phyloP scores from a whole-genome alignment of 37 sponge, comb jelly and placozoan species.

The Petrosia ficiformis region DNA sequence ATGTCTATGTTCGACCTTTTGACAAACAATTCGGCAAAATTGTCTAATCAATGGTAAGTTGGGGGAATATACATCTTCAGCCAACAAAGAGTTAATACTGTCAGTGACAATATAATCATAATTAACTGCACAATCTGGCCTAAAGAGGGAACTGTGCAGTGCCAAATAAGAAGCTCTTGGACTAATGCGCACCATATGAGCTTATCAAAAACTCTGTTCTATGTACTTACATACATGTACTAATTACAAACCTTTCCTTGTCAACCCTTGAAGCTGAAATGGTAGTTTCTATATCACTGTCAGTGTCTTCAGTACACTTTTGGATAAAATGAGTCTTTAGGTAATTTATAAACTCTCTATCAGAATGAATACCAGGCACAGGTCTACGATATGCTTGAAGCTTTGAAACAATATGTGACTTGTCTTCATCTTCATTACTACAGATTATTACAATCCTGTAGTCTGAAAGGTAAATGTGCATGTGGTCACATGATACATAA shows the following conservation, averaged over 20 bases:
- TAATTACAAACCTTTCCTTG: conserved; percentile 13
- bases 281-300: too few relatives aligned
- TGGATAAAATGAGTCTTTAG: conserved; percentile 11
- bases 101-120: too few relatives aligned
- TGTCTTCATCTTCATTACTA: conserved; percentile 38
- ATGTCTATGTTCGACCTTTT: too few relatives aligned
- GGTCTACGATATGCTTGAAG: conserved; percentile 10
- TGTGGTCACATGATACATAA: neutral
- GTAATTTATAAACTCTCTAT: conserved; percentile 4
- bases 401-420: conserved; percentile 43
- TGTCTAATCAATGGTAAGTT: neutral
- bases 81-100: too few relatives aligned
- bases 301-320: neutral
- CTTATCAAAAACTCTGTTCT: too few relatives aligned
- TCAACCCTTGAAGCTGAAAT: conserved; percentile 29
- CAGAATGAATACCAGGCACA: neutral
- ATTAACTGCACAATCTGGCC: too few relatives aligned
- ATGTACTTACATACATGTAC: too few relatives aligned
- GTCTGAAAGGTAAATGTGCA: conserved; percentile 1
- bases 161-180: too few relatives aligned
- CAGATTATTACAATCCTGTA: conserved; percentile 52
- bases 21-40: neutral
- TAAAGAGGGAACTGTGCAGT: too few relatives aligned
- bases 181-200: too few relatives aligned
- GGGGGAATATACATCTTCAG: too few relatives aligned